Evolutionary conservation across 1,140 invertebrate species (phyloP), one percentile per base, ranked within the genome.

Genomic region (Calephelis virginiensis): DNA sequence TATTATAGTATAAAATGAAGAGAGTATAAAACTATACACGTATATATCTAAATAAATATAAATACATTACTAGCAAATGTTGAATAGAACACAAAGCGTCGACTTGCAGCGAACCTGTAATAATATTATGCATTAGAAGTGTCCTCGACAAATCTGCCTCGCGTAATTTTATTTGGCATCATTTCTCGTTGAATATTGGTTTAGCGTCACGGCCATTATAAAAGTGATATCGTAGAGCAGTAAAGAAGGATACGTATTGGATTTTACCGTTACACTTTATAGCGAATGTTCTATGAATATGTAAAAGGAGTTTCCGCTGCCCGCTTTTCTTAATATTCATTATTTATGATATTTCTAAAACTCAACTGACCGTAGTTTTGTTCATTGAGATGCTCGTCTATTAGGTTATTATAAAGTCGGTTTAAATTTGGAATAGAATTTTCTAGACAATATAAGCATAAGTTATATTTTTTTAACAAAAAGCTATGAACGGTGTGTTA

Each of bases 161-260:
- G 11, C 13, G 13, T 17, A 38, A 70, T 73, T 63, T 69, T 73
- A 71, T 69, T 40, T 17, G 38, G 50, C 13, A 12, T 59, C 53
- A 37, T 9, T 64, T 71, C 69, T 60, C 49, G 9, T 46, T 43
- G 59, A 67, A 66, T 72, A 64, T 77, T 71, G 40, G 61, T 63
- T 75, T 49, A 70, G 59, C 68, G 71, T 76, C 70, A 69, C 69
- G 49, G 63, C 65, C 63, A 64, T 73, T 72, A 72, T 67, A 66
- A 67, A 56, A 63, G 66, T 61, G 56, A 66, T 59, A 72, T 64
- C 50, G 67, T 48, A 43, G 13, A 40, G 67, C 48, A 69, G 43
- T 79, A 75, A 76, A 79, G 28, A 74, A 68, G 63, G 49, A 68
- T 70, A 47, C 38, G 17, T 70, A 74, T 72, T 69, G 67, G 61